Evolutionary conservation across 2,888 invertebrate species (phyloP).

Genomic region (Teinopalpus imperialis): DNA sequence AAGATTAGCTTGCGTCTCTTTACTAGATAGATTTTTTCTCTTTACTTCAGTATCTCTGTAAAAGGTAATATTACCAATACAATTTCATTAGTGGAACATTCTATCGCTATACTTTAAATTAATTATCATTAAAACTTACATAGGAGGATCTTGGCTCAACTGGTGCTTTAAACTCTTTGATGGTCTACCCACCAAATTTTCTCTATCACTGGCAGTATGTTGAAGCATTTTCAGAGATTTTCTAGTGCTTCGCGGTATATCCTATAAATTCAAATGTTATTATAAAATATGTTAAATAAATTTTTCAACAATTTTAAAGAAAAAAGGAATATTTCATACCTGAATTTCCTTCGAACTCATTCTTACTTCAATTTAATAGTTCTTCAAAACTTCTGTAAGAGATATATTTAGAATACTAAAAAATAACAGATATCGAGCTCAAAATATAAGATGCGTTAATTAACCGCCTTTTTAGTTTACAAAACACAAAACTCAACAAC

Average conservation of each 20-base stretch:
- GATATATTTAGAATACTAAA: too few relatives aligned
- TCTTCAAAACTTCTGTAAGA: too few relatives aligned
- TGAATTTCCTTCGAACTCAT: conserved; percentile 8
- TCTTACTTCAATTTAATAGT: background rate
- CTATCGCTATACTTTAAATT: too few relatives aligned
- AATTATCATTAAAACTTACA: conserved; percentile 56
- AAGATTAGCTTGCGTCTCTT: conserved; percentile 83
- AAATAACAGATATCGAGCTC: too few relatives aligned
- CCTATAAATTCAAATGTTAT: conserved; percentile 46
- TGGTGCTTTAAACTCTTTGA: conserved; percentile 74
- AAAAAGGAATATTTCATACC: conserved; percentile 1
- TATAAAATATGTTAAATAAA: background rate
- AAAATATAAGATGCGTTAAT: too few relatives aligned
- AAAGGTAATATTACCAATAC: too few relatives aligned
- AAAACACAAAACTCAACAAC: too few relatives aligned
- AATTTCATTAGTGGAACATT: too few relatives aligned
- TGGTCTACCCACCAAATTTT: conserved; percentile 88
- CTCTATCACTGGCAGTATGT: conserved; percentile 86
- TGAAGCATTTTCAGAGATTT: conserved; percentile 89
- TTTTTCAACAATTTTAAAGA: background rate
- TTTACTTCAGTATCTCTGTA: conserved; percentile 68
- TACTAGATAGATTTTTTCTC: conserved; percentile 77
- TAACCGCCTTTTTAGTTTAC: too few relatives aligned
- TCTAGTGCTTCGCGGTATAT: conserved; percentile 82
- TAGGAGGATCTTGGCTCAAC: conserved; percentile 71